Evolutionary conservation across 2,888 invertebrate genomes (phyloP), one percentile per base, ranked within the genome.

Genomic region (Drosophila kuntzei): DNA sequence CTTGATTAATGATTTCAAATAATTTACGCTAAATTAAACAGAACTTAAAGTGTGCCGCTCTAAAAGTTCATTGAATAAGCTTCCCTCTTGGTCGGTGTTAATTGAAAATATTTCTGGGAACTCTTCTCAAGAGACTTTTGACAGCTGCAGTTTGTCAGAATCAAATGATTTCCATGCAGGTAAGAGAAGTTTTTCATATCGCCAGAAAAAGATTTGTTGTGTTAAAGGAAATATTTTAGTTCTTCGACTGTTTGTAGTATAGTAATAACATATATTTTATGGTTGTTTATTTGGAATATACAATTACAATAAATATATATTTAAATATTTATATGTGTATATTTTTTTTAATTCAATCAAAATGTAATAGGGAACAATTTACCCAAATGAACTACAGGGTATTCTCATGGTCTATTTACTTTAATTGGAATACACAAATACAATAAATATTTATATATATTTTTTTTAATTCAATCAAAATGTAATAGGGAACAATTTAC

Each of bases 31-130:
- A 58, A 41, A 71, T 71, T 76, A 50, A 62, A 62, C 47, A 60
- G 32, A 61, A 39, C 4, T 22, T n/a, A 37, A 64, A 51, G 53
- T 54, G 61, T 51, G 57, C 37, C 58, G 50, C 39, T 36, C 59
- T 44, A 53, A 22, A 39, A 41, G 20, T 41, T 50, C 46, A 64
- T 64, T 58, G 11, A 61, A 36, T 46, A 53, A 32, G 22, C 8
- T 22, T 41, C 50, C 53, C 39, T 78, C 32, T 14, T 32, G 27
- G 37, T 43, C 36, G 37, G 62, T 68, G 62, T 65, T 72, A 78
- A 78, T 76, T 76, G 65, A 80, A 76, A 76, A 63, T 59, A 64
- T 53, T 68, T 77, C 59, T 47, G 51, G 20, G 72, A 80, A 71
- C 64, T 58, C 41, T 6, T 25, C 8, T 14, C 3, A 14, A 64